Evolutionary conservation across 2,888 invertebrate genomes (phyloP), one percentile per base, ranked within the genome.

Genomic region (Drosophila seclusa): DNA sequence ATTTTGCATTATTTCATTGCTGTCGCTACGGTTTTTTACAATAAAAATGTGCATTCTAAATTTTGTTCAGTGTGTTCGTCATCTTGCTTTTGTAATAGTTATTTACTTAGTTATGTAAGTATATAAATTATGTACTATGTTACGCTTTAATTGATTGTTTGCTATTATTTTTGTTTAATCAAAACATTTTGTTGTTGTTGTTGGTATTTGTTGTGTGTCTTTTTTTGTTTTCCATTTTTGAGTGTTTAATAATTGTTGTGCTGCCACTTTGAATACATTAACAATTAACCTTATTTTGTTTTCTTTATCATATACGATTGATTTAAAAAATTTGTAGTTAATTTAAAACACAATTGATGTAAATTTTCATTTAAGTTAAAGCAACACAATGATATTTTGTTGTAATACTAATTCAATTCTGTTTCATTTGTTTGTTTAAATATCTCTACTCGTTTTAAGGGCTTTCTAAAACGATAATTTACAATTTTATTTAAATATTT

Each of bases 361-460:
- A 24, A 57, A 50, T 70, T 81, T 66, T 50, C 60, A 64, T 78
- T 82, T 24, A 60, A 54, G 60, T 76, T 68, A 76, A 78, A 76
- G 60, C 80, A 87, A 85, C 86, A 73, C 83, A 85, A 87, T 87
- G 83, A 83, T 82, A 80, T 82, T 62, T 54, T 38, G 27, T 34
- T 32, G 73, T 55, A 76, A 81, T 68, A 76, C 66, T 82, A 69
- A 78, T 80, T 58, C 38, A 64, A 67, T 69, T 85, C 58, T 73
- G 60, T 58, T 61, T 59, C 36, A 21, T 36, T 36, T 66, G 13
- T 32, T 42, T 74, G 65, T 78, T 52, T 58, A 50, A 80, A 74
- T 76, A 68, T 67, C 29, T 70, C 68, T 85, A 83, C 75, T 69
- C 61, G 40, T 49, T 74, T 78, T 58, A 60, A 53, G 76, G 67